phyloP scores from a whole-genome alignment of 2,797 vertebrate genomes.

The Coracias cyanogaster region DNA sequence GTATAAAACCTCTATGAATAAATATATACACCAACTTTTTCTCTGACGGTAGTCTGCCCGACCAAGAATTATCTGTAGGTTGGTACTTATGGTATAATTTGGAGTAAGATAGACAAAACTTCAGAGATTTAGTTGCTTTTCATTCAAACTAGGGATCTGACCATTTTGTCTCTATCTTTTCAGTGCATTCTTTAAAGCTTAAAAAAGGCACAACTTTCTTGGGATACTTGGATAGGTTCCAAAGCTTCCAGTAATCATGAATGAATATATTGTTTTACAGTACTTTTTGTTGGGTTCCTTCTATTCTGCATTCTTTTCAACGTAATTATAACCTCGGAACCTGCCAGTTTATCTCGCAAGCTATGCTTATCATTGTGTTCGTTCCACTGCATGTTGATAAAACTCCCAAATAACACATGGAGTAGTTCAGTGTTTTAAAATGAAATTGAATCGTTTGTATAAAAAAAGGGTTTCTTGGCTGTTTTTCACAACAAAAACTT shows the following conservation, averaged over 20 bases:
- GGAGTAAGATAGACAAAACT: neutral
- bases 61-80: neutral
- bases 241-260: neutral
- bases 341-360: conserved; percentile 28
- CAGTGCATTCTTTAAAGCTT: neutral
- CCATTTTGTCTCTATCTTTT: neutral
- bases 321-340: neutral
- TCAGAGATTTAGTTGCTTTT: neutral
- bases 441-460: conserved; percentile 34
- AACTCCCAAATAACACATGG: conserved; percentile 47
- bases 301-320: neutral
- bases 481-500: conserved; percentile 60
- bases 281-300: neutral
- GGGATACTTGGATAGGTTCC: neutral
- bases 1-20: neutral
- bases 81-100: neutral
- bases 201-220: neutral
- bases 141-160: neutral
- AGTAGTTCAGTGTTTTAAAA: conserved; percentile 17
- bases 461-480: neutral
- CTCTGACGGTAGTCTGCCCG: neutral
- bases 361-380: conserved; percentile 48
- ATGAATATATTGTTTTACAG: neutral
- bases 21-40: neutral
- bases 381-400: conserved; percentile 49